A percentile compares a stretch with the other conserved stretches of the same genome.
phyloP scores from a whole-genome alignment of 2,797 vertebrate species.

The Myotis planiceps region DNA sequence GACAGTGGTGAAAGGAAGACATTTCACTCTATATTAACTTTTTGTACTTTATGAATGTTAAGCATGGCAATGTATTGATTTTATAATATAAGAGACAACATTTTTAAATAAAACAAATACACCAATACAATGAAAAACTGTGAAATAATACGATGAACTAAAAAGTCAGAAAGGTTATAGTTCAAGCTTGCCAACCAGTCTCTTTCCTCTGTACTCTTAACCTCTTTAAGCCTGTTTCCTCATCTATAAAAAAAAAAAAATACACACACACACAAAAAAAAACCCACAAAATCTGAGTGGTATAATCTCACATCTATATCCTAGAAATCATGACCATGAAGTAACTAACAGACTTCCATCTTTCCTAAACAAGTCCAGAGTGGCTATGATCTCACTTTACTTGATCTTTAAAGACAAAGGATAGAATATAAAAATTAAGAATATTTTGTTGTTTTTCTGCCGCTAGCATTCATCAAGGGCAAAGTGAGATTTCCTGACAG shows the following conservation, averaged over 20 bases:
- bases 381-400: neutral
- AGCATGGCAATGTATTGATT: neutral
- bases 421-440: neutral
- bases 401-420: conserved; percentile 30
- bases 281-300: conserved; percentile 18
- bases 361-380: conserved; percentile 22
- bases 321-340: conserved; percentile 2
- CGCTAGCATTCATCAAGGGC: neutral
- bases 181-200: neutral
- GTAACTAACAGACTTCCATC: neutral
- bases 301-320: neutral
- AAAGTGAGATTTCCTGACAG: neutral
- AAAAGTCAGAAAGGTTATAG: conserved; percentile 1
- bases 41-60: neutral
- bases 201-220: neutral
- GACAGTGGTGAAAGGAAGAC: neutral
- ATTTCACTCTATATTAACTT: neutral
- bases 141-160: neutral
- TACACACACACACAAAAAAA: too few species aligned
- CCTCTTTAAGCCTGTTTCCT: conserved; percentile 20
- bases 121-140: neutral
- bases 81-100: conserved; percentile 5
- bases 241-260: neutral
- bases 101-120: conserved; percentile 28
- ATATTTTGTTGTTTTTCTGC: neutral